Evolutionary conservation across 2,113 vertebrate species (phyloP).

Genomic region (Uropsilus gracilis): DNA sequence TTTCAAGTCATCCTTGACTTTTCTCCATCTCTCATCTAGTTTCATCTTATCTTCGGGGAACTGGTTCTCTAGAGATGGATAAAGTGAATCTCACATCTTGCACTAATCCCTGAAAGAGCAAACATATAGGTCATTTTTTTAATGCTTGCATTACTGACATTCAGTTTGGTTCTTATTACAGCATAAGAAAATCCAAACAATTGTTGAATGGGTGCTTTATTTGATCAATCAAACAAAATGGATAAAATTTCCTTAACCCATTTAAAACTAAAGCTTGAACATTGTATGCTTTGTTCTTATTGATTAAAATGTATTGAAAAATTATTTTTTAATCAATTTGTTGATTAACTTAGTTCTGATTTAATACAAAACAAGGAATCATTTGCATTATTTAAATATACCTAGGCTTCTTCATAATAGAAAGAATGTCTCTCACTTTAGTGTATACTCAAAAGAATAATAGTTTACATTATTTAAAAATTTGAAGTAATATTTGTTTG

Average conservation of each 20-base stretch:
- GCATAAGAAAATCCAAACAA: background rate
- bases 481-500: too few relatives aligned
- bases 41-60: background rate
- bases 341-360: background rate
- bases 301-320: background rate
- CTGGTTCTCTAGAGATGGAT: background rate
- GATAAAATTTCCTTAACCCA: background rate
- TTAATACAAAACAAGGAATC: background rate
- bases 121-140: background rate
- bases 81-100: background rate
- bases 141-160: background rate
- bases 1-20: background rate
- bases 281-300: background rate
- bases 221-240: background rate
- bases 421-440: background rate
- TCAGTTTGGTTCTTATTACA: background rate
- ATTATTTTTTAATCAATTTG: background rate
- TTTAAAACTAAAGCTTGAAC: background rate
- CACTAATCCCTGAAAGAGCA: background rate
- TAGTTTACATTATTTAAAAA: background rate
- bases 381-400: background rate
- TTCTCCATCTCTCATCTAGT: background rate
- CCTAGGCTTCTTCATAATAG: background rate
- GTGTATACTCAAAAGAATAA: too few relatives aligned
- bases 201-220: background rate